Conservation (phyloP, 1,140 invertebrate species). For the Drosophila obscura region DNA sequence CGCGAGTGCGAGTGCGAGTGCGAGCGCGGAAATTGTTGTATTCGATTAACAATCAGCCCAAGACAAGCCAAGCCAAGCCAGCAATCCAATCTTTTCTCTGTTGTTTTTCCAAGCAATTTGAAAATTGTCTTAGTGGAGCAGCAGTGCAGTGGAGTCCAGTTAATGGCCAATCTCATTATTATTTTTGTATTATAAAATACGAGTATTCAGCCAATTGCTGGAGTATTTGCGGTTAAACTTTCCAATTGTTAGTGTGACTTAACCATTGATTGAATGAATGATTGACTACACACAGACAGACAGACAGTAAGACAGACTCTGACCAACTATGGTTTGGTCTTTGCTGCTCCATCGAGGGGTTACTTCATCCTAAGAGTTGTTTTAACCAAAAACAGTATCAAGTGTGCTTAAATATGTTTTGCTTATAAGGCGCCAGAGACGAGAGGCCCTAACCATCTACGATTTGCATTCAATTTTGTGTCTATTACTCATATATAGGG, state of each 20-base stretch:
- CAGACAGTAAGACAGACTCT: no score
- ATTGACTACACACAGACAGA: neutral
- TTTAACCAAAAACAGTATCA: constrained; percentile 36
- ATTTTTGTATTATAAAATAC: constrained; percentile 32
- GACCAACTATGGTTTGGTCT: no score
- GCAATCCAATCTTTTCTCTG: constrained; percentile 47
- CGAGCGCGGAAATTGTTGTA: constrained; percentile 69
- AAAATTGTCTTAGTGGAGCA: constrained; percentile 61
- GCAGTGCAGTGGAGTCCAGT: constrained; percentile 13
- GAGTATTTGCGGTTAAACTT: constrained; percentile 41
- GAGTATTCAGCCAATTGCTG: constrained; percentile 32
- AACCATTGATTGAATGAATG: constrained; percentile 7
- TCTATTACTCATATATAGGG: constrained; percentile 43
- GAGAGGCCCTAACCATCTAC: constrained; percentile 38
- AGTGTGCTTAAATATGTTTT: constrained; percentile 18
- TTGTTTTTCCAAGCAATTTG: constrained; percentile 24
- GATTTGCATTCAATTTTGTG: constrained; percentile 41
- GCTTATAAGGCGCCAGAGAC: constrained; percentile 41
- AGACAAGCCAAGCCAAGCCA: constrained; percentile 27
- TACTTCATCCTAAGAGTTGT: constrained; percentile 27
- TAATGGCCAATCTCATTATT: constrained; percentile 41
- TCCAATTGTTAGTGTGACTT: constrained; percentile 31
- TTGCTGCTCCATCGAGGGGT: no score
- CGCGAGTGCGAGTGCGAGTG: neutral
- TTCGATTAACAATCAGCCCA: constrained; percentile 46